Percentiles rank a stretch among this genome's conserved stretches.
phyloP scores from a whole-genome alignment of 2,797 vertebrate genomes.

The Rhadinocentrus ornatus region DNA sequence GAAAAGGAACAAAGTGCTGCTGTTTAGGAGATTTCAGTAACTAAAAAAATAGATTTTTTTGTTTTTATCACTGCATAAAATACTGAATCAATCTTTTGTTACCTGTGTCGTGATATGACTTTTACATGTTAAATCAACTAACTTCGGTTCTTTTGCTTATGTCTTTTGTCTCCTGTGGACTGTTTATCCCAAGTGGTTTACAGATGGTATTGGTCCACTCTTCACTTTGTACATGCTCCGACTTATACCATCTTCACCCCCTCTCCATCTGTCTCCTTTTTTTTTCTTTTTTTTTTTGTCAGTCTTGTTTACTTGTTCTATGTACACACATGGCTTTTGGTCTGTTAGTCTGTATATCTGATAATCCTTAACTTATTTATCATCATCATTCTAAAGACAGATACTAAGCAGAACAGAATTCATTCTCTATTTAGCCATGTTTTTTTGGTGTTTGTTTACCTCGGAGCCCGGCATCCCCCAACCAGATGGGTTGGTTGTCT shows the following conservation, averaged over 20 bases:
- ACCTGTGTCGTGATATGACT: slow-evolving; percentile 1
- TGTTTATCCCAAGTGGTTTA: slow-evolving; percentile 64
- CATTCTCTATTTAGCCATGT: slow-evolving; percentile 20
- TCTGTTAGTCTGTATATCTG: slow-evolving; percentile 43
- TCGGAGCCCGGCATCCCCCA: slow-evolving; percentile 12
- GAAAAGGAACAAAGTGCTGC: neutral
- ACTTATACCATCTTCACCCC: slow-evolving; percentile 69
- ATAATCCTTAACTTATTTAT: slow-evolving; percentile 53
- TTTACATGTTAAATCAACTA: neutral
- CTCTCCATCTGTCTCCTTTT: slow-evolving; percentile 74
- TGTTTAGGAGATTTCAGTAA: slow-evolving; percentile 3
- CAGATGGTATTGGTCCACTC: slow-evolving; percentile 74
- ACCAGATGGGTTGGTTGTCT: slow-evolving; percentile 56
- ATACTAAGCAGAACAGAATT: slow-evolving; percentile 16
- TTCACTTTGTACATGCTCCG: slow-evolving; percentile 59
- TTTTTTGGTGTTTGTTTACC: slow-evolving; percentile 56
- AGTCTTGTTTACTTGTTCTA: slow-evolving; percentile 57
- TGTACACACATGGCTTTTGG: slow-evolving; percentile 63
- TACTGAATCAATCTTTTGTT: slow-evolving; percentile 36
- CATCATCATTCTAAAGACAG: slow-evolving; percentile 18
- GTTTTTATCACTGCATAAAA: slow-evolving; percentile 1
- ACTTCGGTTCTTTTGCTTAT: slow-evolving; percentile 32
- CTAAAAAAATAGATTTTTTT: slow-evolving; percentile 16
- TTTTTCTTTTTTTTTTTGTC: slow-evolving; percentile 34
- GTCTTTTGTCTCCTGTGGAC: slow-evolving; percentile 24